Percentiles rank a stretch among this genome's conserved stretches.
These are phyloP conservation scores for Chaenocephalus aceratus DNA, from an alignment of 2,113 vertebrate species.

Conservation along the genomic window DNA sequence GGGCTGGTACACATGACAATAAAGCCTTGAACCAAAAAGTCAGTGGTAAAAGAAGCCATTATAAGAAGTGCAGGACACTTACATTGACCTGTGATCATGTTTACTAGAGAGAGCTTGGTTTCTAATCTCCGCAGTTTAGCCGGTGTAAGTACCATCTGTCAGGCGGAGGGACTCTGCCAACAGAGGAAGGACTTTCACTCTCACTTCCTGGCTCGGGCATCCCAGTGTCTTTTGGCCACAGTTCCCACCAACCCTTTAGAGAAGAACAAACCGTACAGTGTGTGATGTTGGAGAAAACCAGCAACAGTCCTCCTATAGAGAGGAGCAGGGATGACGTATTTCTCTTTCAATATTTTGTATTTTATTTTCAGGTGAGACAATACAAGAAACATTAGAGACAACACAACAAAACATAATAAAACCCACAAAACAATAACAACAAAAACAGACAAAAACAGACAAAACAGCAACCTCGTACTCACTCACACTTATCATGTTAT, in stretches of 20 bases:
- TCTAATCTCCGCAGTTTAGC: conserved; percentile 57
- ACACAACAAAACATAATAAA: too few species aligned
- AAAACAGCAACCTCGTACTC: too few species aligned
- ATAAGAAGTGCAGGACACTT: not conserved
- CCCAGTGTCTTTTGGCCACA: conserved; percentile 34
- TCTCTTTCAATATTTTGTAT: too few species aligned
- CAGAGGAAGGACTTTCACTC: conserved; percentile 32
- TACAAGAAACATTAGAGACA: too few species aligned
- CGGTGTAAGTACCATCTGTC: conserved; percentile 65
- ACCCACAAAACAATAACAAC: too few species aligned
- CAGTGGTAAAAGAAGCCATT: not conserved
- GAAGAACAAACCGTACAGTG: not conserved
- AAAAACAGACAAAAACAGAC: too few species aligned
- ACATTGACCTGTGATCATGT: conserved; percentile 8
- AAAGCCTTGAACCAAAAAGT: not conserved
- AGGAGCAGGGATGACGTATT: too few species aligned
- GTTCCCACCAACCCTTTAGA: conserved; percentile 21
- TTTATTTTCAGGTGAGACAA: too few species aligned
- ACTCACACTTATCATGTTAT: too few species aligned
- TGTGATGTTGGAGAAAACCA: not conserved
- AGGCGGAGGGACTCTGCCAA: conserved; percentile 37
- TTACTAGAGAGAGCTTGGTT: conserved; percentile 23
- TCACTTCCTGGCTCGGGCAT: conserved; percentile 26
- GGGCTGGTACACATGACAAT: too few species aligned
- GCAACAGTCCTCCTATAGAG: not conserved